phyloP scores from a whole-genome alignment of 2,797 vertebrate species.

The Coccyzus lansbergi region DNA sequence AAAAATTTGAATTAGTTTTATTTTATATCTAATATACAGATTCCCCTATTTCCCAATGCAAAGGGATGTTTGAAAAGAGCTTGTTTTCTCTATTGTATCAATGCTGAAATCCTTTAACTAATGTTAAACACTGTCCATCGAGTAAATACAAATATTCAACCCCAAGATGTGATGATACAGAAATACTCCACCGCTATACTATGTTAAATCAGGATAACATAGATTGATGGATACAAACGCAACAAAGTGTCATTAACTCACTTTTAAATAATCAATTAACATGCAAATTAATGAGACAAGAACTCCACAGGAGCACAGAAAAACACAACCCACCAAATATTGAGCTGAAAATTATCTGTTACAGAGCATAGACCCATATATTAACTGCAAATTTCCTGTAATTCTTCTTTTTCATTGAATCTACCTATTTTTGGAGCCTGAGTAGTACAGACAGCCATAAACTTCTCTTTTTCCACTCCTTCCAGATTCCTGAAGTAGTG shows the following conservation, averaged over 20 bases:
- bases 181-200: not conserved
- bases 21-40: not conserved
- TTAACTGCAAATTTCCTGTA: not conserved
- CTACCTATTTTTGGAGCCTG: not conserved
- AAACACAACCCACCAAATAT: not conserved
- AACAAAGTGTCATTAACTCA: not conserved
- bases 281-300: not conserved
- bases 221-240: not conserved
- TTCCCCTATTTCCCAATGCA: not conserved
- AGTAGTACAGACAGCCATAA: not conserved
- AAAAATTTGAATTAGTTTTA: not conserved
- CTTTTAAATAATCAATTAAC: not conserved
- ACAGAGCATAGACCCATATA: not conserved
- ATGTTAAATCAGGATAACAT: not conserved
- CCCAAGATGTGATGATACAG: not conserved
- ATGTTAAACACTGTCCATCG: not conserved
- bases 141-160: not conserved
- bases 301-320: not conserved
- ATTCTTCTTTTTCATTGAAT: not conserved
- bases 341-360: not conserved
- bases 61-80: not conserved
- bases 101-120: not conserved
- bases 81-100: not conserved
- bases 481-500: not conserved
- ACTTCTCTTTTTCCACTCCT: not conserved